A percentile compares a stretch with the other conserved stretches of the same genome.
Evolutionary conservation across 2,113 vertebrate species (phyloP).

Genomic region (Chaenocephalus aceratus): DNA sequence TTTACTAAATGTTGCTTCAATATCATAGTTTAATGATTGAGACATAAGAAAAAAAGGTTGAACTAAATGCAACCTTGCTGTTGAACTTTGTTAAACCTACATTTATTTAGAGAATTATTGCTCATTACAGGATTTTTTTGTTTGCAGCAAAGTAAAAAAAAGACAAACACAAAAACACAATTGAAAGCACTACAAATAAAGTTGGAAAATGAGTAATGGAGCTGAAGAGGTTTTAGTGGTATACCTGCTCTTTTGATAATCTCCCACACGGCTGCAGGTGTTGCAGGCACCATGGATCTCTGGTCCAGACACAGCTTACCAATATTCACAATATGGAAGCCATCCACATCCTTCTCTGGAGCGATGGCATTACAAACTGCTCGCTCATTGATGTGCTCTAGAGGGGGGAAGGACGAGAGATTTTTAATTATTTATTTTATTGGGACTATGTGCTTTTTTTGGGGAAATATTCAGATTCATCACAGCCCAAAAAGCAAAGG

Average conservation of each 20-base stretch:
- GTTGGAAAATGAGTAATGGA: neutral
- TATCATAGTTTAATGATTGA: no score
- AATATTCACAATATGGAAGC: conserved; percentile 92
- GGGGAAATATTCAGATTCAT: neutral
- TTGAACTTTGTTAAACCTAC: neutral
- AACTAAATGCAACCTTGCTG: neutral
- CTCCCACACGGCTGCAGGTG: conserved; percentile 94
- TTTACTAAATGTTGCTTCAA: no score
- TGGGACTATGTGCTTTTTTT: neutral
- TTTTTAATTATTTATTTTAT: neutral
- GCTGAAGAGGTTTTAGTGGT: neutral
- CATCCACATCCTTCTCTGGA: conserved; percentile 95
- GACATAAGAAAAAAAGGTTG: neutral
- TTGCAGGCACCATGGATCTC: conserved; percentile 90
- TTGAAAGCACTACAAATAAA: neutral
- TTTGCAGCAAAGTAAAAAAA: neutral
- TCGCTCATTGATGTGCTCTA: conserved; percentile 91
- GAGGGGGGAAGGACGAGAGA: conserved; percentile 40
- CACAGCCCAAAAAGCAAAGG: neutral
- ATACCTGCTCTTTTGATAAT: conserved; percentile 91
- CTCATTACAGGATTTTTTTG: neutral
- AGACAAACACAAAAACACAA: neutral
- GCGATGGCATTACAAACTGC: conserved; percentile 89
- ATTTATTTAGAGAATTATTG: neutral
- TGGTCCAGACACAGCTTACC: conserved; percentile 94